phyloP scores from a whole-genome alignment of 1,140 invertebrate species.

The Geopemphigus sp. region DNA sequence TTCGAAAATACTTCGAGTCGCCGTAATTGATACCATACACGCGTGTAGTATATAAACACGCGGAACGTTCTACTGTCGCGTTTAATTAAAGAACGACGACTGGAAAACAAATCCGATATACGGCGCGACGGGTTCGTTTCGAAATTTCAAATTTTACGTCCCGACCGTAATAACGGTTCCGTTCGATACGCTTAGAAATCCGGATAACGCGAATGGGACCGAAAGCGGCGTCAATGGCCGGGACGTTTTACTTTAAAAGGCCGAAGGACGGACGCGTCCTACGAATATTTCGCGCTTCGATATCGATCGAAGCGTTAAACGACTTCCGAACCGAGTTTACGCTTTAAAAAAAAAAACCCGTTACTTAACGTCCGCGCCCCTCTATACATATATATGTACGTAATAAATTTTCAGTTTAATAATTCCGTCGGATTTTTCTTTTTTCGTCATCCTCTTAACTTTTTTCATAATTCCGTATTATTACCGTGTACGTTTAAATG shows the following conservation, averaged over 20 bases:
- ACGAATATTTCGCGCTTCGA: background rate
- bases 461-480: background rate
- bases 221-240: no score
- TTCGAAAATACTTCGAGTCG: slow-evolving; percentile 8
- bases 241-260: background rate
- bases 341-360: background rate
- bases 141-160: background rate
- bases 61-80: background rate
- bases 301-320: background rate
- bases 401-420: slow-evolving; percentile 20
- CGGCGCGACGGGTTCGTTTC: background rate
- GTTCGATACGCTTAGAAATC: no score
- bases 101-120: background rate
- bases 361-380: background rate
- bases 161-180: no score
- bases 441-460: background rate
- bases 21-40: background rate
- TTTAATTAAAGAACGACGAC: background rate
- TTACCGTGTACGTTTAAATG: background rate
- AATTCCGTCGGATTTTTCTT: background rate
- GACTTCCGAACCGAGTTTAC: background rate
- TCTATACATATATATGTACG: background rate
- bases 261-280: no score
- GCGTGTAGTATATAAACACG: no score
- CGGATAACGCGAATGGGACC: no score